phyloP scores from a whole-genome alignment of 2,113 vertebrate species.

The Fukomys damarensis region DNA sequence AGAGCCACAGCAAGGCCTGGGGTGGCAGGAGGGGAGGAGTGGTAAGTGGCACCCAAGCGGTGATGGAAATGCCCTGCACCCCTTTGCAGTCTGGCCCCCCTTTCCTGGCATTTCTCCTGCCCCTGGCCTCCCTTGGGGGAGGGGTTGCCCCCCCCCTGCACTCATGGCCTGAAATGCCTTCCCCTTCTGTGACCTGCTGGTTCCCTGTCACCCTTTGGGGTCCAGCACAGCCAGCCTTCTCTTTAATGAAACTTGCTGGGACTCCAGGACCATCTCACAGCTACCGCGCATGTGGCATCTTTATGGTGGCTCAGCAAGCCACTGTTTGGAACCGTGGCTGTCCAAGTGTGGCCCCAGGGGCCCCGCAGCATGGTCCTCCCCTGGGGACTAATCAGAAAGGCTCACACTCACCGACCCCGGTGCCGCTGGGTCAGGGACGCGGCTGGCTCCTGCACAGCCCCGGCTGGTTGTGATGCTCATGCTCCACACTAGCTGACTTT shows the following conservation, averaged over 20 bases:
- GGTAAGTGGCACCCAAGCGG: not conserved
- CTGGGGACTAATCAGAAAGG: not conserved
- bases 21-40: not conserved
- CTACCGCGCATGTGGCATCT: not conserved
- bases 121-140: not conserved
- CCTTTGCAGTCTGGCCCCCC: not conserved
- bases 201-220: not conserved
- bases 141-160: too few relatives aligned
- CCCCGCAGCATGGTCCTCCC: not conserved
- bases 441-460: too few relatives aligned
- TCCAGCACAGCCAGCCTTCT: not conserved
- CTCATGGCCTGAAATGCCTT: not conserved
- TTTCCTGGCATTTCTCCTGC: not conserved
- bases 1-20: not conserved
- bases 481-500: not conserved
- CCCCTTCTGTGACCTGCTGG: not conserved
- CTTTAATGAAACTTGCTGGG: not conserved
- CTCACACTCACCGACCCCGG: fast-evolving
- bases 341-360: not conserved
- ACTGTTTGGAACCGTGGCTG: not conserved
- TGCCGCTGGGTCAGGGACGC: not conserved
- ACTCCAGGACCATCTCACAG: not conserved
- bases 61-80: not conserved
- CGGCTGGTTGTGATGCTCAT: fast-evolving
- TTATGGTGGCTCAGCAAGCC: not conserved